Evolutionary conservation across 53 echinoderm and acorn worm species (phyloP).

Genomic region (Crossaster papposus): DNA sequence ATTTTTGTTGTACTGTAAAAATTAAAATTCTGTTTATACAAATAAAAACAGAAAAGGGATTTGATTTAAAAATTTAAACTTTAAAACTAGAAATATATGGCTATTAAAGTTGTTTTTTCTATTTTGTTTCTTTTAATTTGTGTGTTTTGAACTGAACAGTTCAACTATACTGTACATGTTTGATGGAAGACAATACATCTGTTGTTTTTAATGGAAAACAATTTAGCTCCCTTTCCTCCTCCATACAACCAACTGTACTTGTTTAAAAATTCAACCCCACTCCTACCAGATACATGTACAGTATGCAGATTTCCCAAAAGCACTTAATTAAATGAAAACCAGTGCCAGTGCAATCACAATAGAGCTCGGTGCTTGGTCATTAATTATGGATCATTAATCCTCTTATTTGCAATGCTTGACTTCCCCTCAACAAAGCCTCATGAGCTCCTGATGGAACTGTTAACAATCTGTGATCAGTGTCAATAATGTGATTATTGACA

Average conservation of each 20-base stretch:
- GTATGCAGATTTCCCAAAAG: background rate
- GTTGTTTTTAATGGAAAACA: too few relatives aligned
- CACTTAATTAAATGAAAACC: background rate
- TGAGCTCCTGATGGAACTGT: background rate
- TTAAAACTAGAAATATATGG: too few relatives aligned
- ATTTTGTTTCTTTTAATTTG: too few relatives aligned
- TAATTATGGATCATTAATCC: background rate
- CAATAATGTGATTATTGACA: slow-evolving; percentile 47
- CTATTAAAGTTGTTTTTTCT: too few relatives aligned
- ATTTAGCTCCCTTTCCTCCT: too few relatives aligned
- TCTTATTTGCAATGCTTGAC: slow-evolving; percentile 32
- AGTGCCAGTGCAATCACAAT: background rate
- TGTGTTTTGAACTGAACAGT: too few relatives aligned
- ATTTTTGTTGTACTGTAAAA: too few relatives aligned
- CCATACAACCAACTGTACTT: background rate
- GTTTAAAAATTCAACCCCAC: background rate
- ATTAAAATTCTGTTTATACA: too few relatives aligned
- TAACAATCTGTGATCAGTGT: slow-evolving; percentile 24
- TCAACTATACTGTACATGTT: too few relatives aligned
- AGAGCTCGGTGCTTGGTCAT: background rate
- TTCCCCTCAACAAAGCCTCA: background rate
- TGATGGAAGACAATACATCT: too few relatives aligned
- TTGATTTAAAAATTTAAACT: too few relatives aligned
- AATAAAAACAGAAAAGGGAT: too few relatives aligned
- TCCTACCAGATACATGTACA: background rate